phyloP scores from a whole-genome alignment of 1,140 invertebrate genomes.

The Dendroctonus valens region DNA sequence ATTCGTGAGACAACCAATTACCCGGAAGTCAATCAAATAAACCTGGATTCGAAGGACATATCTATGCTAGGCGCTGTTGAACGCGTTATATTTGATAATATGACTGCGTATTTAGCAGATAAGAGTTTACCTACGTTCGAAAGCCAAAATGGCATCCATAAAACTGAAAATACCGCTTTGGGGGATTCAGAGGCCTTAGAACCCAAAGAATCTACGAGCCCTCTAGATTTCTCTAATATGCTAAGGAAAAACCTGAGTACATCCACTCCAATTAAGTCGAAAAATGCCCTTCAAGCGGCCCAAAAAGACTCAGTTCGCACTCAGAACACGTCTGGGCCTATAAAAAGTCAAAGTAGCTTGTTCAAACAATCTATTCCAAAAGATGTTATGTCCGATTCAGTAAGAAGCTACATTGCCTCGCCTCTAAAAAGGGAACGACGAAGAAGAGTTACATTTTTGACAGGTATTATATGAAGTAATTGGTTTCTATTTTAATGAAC shows the following conservation, averaged over 20 bases:
- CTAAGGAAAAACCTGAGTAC: constrained; percentile 1
- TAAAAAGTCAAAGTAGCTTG: no score
- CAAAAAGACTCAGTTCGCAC: no score
- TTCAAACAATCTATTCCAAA: no score
- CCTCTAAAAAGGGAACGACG: constrained; percentile 5
- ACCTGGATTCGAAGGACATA: constrained; percentile 13
- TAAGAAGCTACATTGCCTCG: background rate
- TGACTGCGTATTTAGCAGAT: constrained; percentile 1
- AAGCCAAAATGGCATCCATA: background rate
- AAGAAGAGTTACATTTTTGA: background rate
- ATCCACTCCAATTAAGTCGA: constrained; percentile 2
- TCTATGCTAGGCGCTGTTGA: constrained; percentile 5
- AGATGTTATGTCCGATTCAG: no score
- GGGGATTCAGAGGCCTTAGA: no score
- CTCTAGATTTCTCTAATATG: constrained; percentile 11
- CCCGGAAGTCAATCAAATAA: constrained; percentile 1
- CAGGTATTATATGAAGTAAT: no score
- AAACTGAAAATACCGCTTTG: background rate
- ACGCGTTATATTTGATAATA: constrained; percentile 6
- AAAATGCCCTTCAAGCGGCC: no score
- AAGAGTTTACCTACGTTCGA: constrained; percentile 5
- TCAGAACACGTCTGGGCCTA: no score
- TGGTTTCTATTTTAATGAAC: no score
- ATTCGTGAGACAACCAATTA: no score
- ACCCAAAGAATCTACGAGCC: background rate